Evolutionary conservation across 1,140 invertebrate genomes (phyloP).

Genomic region (Drosophila sp.): DNA sequence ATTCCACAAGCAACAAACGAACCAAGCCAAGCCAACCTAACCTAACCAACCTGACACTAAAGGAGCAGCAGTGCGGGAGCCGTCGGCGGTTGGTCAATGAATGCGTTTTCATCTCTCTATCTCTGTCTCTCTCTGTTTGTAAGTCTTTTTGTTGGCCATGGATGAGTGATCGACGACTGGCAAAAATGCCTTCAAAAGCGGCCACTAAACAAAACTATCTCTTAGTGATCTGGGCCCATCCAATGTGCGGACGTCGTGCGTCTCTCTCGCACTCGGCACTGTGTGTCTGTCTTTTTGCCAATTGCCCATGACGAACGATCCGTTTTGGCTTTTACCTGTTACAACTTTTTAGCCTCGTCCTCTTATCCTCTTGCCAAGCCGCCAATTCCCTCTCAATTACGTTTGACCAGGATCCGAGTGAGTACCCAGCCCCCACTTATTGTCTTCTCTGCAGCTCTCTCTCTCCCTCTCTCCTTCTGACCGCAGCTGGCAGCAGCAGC

Average conservation of each 20-base stretch:
- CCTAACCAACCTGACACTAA: constrained; percentile 8
- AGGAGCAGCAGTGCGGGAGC: constrained; percentile 51
- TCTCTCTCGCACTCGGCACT: not conserved
- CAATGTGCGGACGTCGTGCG: constrained; percentile 35
- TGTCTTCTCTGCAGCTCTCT: not conserved
- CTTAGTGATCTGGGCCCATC: constrained; percentile 63
- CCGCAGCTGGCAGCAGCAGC: not conserved
- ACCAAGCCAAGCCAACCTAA: not conserved
- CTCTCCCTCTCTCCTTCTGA: not conserved
- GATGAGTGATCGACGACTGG: constrained; percentile 76
- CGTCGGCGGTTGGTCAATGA: constrained; percentile 51
- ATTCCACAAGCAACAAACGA: too few relatives aligned
- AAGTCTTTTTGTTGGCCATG: constrained; percentile 30
- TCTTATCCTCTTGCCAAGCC: not conserved
- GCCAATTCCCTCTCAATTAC: constrained; percentile 53
- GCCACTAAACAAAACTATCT: constrained; percentile 78
- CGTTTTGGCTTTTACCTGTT: constrained; percentile 77
- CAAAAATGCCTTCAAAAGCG: constrained; percentile 46
- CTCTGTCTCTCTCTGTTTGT: constrained; percentile 45
- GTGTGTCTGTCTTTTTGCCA: constrained; percentile 44
- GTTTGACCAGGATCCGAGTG: constrained; percentile 59
- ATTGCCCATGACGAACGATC: constrained; percentile 79
- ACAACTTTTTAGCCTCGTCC: constrained; percentile 23
- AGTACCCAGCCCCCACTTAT: constrained; percentile 18
- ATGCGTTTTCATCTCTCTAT: constrained; percentile 27